Evolutionary conservation across 2,113 vertebrate species (phyloP).

Genomic region (Bos indicus): DNA sequence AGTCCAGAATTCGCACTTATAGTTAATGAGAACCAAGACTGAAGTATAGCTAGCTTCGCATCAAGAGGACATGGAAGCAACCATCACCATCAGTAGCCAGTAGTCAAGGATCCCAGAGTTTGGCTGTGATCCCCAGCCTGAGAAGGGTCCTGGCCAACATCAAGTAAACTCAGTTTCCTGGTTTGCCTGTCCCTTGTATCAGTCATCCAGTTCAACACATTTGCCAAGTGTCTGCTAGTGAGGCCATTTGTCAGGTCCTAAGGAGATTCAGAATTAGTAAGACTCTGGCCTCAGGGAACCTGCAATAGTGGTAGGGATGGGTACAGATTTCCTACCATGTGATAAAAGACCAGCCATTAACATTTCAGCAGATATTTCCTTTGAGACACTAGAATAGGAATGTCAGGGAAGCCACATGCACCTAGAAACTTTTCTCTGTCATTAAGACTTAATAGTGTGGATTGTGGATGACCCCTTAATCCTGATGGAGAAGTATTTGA

Average conservation of each 20-base stretch:
- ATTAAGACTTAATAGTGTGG: not conserved
- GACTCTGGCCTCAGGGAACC: not conserved
- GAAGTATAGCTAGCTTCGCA: not conserved
- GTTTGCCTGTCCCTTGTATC: not conserved
- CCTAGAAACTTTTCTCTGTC: conserved; percentile 3
- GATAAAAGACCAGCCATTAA: not conserved
- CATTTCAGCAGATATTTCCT: not conserved
- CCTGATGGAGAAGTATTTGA: not conserved
- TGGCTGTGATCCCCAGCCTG: not conserved
- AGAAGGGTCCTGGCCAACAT: not conserved
- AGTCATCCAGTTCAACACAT: not conserved
- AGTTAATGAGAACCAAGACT: not conserved
- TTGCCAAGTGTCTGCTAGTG: not conserved
- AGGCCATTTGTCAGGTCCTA: not conserved
- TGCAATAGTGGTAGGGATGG: not conserved
- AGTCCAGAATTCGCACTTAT: not conserved
- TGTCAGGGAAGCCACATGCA: not conserved
- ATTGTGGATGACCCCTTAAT: not conserved
- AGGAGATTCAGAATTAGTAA: conserved; percentile 11
- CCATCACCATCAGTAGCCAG: not conserved
- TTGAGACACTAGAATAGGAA: not conserved
- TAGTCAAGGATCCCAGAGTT: not conserved
- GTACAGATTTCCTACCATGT: not conserved
- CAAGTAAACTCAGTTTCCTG: not conserved
- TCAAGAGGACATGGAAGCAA: not conserved